Evolutionary conservation across 2,797 vertebrate species (phyloP).

Genomic region (Cuculus canorus): DNA sequence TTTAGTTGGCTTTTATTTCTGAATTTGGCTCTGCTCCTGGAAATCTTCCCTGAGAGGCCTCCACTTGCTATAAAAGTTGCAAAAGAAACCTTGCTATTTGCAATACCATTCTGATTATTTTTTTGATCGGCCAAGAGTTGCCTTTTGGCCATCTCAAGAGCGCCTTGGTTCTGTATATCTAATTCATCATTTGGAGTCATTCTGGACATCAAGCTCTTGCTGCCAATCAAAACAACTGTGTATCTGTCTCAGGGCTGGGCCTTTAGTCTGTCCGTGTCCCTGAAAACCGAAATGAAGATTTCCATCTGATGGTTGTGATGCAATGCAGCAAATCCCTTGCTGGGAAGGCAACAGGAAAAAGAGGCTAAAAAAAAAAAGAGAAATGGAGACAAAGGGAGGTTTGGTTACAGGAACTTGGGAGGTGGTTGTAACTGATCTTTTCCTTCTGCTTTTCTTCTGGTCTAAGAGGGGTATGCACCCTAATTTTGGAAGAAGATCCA

Average conservation of each 20-base stretch:
- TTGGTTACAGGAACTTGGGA: neutral
- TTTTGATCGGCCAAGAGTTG: neutral
- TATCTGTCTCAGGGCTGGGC: neutral
- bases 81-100: slow-evolving; percentile 40
- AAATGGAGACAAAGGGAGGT: neutral
- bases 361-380: neutral
- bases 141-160: neutral
- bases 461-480: neutral
- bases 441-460: neutral
- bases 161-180: neutral
- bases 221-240: neutral
- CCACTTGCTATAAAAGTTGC: slow-evolving; percentile 45
- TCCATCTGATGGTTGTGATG: slow-evolving; percentile 6
- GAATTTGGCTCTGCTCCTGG: slow-evolving; percentile 65
- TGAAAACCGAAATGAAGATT: neutral
- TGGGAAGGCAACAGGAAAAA: slow-evolving; percentile 23
- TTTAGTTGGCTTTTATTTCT: slow-evolving; percentile 40
- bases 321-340: slow-evolving; percentile 14
- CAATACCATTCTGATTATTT: neutral
- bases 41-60: slow-evolving; percentile 65
- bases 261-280: neutral
- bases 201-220: neutral
- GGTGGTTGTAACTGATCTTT: neutral
- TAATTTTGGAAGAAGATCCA: neutral
- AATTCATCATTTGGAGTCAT: neutral